These are phyloP conservation scores for Heliocidaris erythrogramma DNA, from an alignment of 35 echinoderm and acorn worm genomes.

Conservation along the genomic window DNA sequence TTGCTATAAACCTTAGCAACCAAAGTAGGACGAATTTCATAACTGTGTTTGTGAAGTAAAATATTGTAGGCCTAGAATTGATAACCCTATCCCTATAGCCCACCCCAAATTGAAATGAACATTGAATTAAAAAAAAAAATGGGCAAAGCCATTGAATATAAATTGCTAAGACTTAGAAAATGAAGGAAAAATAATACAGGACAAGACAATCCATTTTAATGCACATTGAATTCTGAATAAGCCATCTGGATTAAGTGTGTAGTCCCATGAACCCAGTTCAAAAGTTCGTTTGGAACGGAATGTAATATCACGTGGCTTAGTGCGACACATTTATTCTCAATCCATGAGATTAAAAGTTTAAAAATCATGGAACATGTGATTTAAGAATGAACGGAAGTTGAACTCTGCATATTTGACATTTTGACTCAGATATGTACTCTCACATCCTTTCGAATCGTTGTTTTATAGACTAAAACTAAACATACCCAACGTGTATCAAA, in stretches of 20 bases:
- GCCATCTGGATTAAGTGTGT: not conserved
- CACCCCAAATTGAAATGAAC: too few relatives aligned
- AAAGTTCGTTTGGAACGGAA: not conserved
- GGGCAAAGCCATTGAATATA: too few relatives aligned
- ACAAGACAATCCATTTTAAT: not conserved
- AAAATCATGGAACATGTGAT: not conserved
- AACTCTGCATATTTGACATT: not conserved
- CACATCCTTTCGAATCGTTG: not conserved
- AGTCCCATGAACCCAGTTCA: not conserved
- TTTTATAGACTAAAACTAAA: not conserved
- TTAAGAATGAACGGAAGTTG: not conserved
- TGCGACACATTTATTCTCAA: not conserved
- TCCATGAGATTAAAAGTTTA: not conserved
- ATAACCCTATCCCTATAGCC: too few relatives aligned
- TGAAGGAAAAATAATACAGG: too few relatives aligned
- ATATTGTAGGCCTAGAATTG: too few relatives aligned
- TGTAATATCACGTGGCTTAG: not conserved
- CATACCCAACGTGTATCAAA: too few relatives aligned
- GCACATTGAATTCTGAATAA: not conserved
- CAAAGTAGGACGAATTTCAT: too few relatives aligned
- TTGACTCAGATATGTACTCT: not conserved
- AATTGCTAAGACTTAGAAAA: too few relatives aligned
- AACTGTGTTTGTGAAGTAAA: too few relatives aligned
- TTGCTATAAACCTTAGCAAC: too few relatives aligned
- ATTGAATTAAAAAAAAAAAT: too few relatives aligned